Percentiles rank a stretch among this genome's conserved stretches.
Conservation (phyloP, 2,888 invertebrate species). For the Biston stratarius region DNA sequence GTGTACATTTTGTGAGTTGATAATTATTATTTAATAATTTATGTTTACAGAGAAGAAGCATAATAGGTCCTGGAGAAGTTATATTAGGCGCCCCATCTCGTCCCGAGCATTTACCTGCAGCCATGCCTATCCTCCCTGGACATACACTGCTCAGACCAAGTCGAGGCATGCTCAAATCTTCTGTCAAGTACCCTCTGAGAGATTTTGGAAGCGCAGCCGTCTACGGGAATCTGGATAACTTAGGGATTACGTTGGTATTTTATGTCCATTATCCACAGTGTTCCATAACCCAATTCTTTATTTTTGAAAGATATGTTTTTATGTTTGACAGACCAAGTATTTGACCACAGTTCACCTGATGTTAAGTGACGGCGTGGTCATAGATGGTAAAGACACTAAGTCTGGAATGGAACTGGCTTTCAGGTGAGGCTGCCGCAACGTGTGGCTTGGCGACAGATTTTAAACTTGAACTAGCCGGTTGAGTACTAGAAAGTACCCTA, state of each 20-base stretch:
- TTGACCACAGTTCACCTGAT: no score
- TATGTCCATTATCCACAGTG: not conserved
- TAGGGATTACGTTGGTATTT: constrained; percentile 62
- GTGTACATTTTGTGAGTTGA: no score
- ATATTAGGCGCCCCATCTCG: constrained; percentile 45
- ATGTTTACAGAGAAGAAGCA: constrained; percentile 35
- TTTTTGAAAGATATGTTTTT: no score
- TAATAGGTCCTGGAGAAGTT: constrained; percentile 3
- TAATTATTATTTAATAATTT: not conserved
- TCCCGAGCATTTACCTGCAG: constrained; percentile 54
- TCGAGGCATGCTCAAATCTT: constrained; percentile 56
- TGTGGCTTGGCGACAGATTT: no score
- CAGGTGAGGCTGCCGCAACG: no score
- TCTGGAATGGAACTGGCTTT: no score
- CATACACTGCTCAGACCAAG: constrained; percentile 61
- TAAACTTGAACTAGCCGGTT: no score
- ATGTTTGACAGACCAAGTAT: no score
- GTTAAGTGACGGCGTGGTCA: no score
- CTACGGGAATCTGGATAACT: constrained; percentile 60
- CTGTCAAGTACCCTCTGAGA: constrained; percentile 57
- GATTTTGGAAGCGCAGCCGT: constrained; percentile 48
- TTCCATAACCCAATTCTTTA: not conserved
- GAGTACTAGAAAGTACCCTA: no score
- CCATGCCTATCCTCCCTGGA: constrained; percentile 58
- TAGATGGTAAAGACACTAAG: no score